These are phyloP conservation scores for Phaedon cochleariae DNA, from an alignment of 2,888 invertebrate genomes.

Conservation along the genomic window DNA sequence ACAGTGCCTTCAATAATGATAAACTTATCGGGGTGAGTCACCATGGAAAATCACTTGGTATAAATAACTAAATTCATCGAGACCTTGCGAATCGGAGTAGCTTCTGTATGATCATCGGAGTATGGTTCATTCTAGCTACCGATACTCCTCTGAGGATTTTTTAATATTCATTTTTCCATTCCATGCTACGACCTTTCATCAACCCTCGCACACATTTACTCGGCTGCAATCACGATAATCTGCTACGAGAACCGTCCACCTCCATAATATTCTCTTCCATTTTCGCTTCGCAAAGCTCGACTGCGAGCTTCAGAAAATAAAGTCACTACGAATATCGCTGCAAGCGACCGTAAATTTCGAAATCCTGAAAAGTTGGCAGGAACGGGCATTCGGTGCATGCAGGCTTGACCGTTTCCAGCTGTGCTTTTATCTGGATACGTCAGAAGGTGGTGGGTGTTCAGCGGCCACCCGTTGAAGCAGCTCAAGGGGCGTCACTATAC, in stretches of 20 bases:
- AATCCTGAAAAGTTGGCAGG: slow-evolving; percentile 35
- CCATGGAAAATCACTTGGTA: too few relatives aligned
- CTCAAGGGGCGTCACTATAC: too few relatives aligned
- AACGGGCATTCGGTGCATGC: slow-evolving; percentile 31
- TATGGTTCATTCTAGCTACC: too few relatives aligned
- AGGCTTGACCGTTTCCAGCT: slow-evolving; percentile 37
- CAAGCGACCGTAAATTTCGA: slow-evolving; percentile 38
- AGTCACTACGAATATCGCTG: slow-evolving; percentile 29
- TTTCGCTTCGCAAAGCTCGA: slow-evolving; percentile 17
- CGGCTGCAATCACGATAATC: slow-evolving; percentile 28
- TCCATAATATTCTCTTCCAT: slow-evolving; percentile 25
- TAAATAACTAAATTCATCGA: too few relatives aligned
- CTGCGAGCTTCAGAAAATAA: slow-evolving; percentile 24
- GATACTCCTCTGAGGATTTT: not conserved
- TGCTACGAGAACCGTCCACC: slow-evolving; percentile 20
- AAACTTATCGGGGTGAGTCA: too few relatives aligned
- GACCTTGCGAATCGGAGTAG: too few relatives aligned
- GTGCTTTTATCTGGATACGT: slow-evolving; percentile 38
- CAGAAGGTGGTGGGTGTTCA: slow-evolving; percentile 35
- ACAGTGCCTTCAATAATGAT: too few relatives aligned
- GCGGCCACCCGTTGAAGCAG: not conserved
- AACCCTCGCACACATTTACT: not conserved
- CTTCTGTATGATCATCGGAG: too few relatives aligned
- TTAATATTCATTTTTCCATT: not conserved
- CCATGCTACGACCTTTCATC: not conserved